Conservation (phyloP, 64 coral and sea anemone species). For the Porites lutea region DNA sequence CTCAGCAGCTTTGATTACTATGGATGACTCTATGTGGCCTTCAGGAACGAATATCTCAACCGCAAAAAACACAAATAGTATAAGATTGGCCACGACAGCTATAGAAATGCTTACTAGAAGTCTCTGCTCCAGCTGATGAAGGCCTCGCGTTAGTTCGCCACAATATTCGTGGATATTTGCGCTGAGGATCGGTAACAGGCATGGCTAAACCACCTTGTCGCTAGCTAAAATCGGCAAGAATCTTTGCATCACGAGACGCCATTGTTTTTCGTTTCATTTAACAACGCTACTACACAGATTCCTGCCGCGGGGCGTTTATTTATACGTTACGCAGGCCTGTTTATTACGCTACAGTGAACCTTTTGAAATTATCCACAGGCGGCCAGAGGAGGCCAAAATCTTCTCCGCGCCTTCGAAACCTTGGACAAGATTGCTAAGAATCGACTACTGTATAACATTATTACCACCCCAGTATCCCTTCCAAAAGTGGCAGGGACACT, state of each 20-base stretch:
- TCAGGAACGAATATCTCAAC: no score
- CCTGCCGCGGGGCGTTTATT: background rate
- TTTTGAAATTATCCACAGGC: background rate
- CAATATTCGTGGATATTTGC: background rate
- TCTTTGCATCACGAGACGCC: slow-evolving; percentile 11
- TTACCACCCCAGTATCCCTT: no score
- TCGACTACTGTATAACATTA: no score
- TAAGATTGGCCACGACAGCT: no score
- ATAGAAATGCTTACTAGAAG: background rate
- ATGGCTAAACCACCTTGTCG: background rate
- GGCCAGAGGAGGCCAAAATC: background rate
- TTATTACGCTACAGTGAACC: slow-evolving; percentile 46
- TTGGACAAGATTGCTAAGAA: no score
- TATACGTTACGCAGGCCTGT: background rate
- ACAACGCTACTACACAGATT: background rate
- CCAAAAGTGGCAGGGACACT: no score
- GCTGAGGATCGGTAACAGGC: background rate
- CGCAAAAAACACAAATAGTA: no score
- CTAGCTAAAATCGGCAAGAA: background rate
- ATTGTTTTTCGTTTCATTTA: slow-evolving; percentile 4
- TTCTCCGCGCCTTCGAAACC: no score
- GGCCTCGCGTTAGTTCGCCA: slow-evolving; percentile 31
- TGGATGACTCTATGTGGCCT: no score
- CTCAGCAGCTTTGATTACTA: no score
- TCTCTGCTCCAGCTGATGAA: background rate